These are phyloP conservation scores for Nylanderia fulva DNA, from an alignment of 1,140 invertebrate species.

Conservation along the genomic window DNA sequence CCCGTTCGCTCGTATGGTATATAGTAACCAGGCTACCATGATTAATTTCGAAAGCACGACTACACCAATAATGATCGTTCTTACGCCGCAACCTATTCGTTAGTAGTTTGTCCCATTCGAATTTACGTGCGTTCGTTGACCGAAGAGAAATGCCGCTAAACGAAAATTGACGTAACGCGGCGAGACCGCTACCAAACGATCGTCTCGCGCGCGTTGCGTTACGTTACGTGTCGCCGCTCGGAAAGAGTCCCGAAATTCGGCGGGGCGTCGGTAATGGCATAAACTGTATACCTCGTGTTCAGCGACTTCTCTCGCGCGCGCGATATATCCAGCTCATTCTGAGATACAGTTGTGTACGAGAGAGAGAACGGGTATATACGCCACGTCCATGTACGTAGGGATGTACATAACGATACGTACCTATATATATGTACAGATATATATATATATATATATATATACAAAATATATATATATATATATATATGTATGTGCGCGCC, in stretches of 20 bases:
- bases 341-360: conserved; percentile 74
- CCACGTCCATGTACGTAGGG: conserved; percentile 38
- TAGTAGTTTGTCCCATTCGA: conserved; percentile 32
- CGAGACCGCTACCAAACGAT: conserved; percentile 11
- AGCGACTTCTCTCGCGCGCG: conserved; percentile 72
- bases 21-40: background rate
- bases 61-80: background rate
- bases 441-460: no score
- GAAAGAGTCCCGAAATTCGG: conserved; percentile 76
- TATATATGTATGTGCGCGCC: no score
- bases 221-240: conserved; percentile 61
- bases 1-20: background rate
- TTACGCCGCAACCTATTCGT: background rate
- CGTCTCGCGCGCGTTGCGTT: conserved; percentile 48
- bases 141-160: conserved; percentile 42
- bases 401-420: conserved; percentile 63
- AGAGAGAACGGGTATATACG: conserved; percentile 49
- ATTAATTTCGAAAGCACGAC: background rate
- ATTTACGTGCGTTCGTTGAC: conserved; percentile 53
- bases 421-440: no score
- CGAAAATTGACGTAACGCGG: conserved; percentile 47
- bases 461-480: no score
- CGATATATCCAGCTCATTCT: conserved; percentile 80
- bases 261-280: conserved; percentile 79
- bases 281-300: conserved; percentile 78